phyloP scores from a whole-genome alignment of 2,797 vertebrate species.

The Acrossocheilus fasciatus region DNA sequence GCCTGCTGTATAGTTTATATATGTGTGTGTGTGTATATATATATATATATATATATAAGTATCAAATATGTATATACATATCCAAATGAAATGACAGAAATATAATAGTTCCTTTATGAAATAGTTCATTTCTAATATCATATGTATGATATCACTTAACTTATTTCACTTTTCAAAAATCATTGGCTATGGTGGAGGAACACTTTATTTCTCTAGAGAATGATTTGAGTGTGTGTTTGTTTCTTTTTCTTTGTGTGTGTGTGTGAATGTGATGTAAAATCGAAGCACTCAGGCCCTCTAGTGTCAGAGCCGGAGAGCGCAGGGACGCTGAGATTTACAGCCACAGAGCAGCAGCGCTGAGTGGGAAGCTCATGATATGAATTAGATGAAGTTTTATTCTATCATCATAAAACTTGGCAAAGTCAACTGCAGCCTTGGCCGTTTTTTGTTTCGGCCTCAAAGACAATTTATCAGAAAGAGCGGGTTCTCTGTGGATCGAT shows the following conservation, averaged over 20 bases:
- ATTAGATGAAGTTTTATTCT: conserved; percentile 48
- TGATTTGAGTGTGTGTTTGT: conserved; percentile 34
- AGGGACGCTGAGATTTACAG: conserved; percentile 25
- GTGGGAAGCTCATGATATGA: conserved; percentile 56
- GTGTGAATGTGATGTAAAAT: conserved; percentile 12
- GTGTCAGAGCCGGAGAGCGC: conserved; percentile 63
- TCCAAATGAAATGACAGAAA: not conserved
- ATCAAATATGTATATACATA: not conserved
- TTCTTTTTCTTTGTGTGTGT: conserved; percentile 23
- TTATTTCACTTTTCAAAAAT: not conserved
- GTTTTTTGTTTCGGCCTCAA: conserved; percentile 23
- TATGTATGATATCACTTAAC: not conserved
- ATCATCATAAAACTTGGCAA: conserved; percentile 51
- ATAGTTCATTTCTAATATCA: not conserved
- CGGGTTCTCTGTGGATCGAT: conserved; percentile 49
- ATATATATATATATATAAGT: too few relatives aligned
- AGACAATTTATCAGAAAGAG: conserved; percentile 42
- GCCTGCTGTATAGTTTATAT: too few relatives aligned
- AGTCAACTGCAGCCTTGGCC: conserved; percentile 36
- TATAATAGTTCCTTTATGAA: not conserved
- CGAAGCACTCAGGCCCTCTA: conserved; percentile 77
- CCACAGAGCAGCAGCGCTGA: conserved; percentile 14
- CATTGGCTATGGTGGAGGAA: not conserved
- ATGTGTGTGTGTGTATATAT: too few relatives aligned
- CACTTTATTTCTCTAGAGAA: not conserved